Conservation (phyloP, 2,113 vertebrate genomes). For the Rhizomys pruinosus region DNA sequence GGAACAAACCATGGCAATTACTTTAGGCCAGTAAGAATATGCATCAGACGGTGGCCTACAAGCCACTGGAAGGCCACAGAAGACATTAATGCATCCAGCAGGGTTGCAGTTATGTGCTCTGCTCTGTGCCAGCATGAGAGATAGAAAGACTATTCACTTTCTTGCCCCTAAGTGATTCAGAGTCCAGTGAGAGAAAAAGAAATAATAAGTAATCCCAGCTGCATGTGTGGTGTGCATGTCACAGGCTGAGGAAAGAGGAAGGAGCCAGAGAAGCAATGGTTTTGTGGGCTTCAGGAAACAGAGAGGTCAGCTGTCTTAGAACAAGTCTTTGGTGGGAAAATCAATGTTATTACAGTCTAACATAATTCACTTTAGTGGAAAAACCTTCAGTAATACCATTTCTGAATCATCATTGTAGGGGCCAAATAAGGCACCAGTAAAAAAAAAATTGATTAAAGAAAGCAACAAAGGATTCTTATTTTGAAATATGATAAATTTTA, state of each 20-base stretch:
- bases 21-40: neutral
- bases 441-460: no score
- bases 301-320: neutral
- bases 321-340: neutral
- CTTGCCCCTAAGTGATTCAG: neutral
- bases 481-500: neutral
- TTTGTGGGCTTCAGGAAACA: no score
- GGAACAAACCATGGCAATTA: no score
- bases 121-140: accelerated
- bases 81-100: neutral
- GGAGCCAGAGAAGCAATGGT: no score
- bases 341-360: no score
- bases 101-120: neutral
- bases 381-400: neutral
- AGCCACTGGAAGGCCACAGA: neutral
- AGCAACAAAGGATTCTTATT: neutral
- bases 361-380: no score
- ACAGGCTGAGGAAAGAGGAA: no score
- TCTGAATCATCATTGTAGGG: neutral
- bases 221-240: accelerated
- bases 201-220: neutral
- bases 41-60: neutral
- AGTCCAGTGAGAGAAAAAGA: neutral
- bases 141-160: no score
- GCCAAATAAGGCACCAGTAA: neutral